These are phyloP conservation scores for Propithecus deckenii DNA, from an alignment of 2,797 vertebrate genomes.

Conservation along the genomic window DNA sequence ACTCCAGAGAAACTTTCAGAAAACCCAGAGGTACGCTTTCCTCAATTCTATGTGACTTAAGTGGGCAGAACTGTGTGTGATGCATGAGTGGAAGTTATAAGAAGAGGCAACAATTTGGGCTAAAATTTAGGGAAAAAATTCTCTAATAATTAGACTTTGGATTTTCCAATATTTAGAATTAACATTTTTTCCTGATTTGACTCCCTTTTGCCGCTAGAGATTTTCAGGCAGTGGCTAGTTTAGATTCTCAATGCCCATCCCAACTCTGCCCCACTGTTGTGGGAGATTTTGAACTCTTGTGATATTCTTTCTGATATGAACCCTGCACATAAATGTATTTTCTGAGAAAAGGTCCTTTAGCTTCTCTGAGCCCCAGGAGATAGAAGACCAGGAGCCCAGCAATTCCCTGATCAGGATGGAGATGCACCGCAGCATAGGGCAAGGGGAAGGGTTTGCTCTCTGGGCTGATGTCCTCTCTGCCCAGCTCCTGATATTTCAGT, in stretches of 20 bases:
- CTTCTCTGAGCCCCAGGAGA: background rate
- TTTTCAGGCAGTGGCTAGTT: background rate
- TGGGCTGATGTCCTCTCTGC: background rate
- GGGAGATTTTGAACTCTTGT: background rate
- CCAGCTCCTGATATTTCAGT: background rate
- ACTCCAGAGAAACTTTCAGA: background rate
- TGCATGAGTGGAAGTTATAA: background rate
- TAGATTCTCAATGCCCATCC: background rate
- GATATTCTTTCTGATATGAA: background rate
- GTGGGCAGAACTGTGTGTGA: background rate
- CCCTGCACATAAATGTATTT: background rate
- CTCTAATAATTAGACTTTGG: background rate
- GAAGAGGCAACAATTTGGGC: background rate
- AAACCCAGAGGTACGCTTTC: background rate
- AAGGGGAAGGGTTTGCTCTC: background rate
- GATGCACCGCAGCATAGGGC: background rate
- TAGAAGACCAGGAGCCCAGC: accelerated
- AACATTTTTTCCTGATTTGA: background rate
- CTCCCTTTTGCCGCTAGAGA: background rate
- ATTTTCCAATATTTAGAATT: background rate
- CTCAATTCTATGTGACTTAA: background rate
- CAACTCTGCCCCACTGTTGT: background rate
- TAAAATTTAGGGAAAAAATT: background rate
- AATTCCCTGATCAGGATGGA: background rate
- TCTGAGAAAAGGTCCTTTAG: background rate